A percentile compares a stretch with the other conserved stretches of the same genome.
These are phyloP conservation scores for Eulemur macaco DNA, from an alignment of 2,113 vertebrate species.

Conservation along the genomic window DNA sequence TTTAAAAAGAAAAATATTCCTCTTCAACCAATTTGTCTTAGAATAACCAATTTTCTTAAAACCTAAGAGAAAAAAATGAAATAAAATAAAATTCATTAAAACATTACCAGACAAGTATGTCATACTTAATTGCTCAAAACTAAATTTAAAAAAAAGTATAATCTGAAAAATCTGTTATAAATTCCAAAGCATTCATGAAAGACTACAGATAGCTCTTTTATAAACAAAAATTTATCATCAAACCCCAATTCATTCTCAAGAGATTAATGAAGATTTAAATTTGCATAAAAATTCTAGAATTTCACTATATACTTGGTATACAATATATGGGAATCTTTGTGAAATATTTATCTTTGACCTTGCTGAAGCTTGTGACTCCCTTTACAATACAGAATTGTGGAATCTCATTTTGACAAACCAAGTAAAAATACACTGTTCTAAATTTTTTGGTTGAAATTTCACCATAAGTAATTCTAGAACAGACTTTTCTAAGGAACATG, in stretches of 20 bases:
- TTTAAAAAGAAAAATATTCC: not conserved
- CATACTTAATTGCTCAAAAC: not conserved
- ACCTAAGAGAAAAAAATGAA: not conserved
- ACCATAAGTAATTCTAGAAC: not conserved
- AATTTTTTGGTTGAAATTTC: constrained; percentile 28
- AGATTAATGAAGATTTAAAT: constrained; percentile 6
- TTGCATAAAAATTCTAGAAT: not conserved
- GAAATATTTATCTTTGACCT: not conserved
- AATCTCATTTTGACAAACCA: not conserved
- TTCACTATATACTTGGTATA: not conserved
- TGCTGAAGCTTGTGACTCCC: not conserved
- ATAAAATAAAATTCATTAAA: constrained; percentile 10
- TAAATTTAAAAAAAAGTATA: not conserved
- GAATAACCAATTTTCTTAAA: constrained; percentile 27
- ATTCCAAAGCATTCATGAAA: not conserved
- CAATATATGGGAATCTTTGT: not conserved
- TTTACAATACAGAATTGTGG: not conserved
- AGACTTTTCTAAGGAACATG: not conserved
- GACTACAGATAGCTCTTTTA: not conserved
- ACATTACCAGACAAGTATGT: not conserved
- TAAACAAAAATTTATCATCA: constrained; percentile 25
- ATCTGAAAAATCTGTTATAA: constrained; percentile 28
- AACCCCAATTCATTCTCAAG: constrained; percentile 11
- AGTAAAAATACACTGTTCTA: not conserved
- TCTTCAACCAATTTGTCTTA: not conserved